phyloP scores from a whole-genome alignment of 1,140 invertebrate genomes.

The Campoletis sonorensis region DNA sequence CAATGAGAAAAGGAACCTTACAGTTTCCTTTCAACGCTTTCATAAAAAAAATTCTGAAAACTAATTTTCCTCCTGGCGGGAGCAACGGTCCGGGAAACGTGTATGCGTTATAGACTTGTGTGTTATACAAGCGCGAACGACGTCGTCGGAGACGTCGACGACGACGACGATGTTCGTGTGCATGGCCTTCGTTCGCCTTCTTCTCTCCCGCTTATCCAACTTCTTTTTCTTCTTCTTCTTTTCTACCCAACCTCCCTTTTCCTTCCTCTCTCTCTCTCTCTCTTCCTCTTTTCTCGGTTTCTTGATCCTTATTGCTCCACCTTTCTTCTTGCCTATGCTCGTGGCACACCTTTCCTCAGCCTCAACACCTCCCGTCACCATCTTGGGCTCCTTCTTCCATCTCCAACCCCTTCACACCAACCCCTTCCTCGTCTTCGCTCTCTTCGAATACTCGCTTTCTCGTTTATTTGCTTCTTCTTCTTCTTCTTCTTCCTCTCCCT shows the following conservation, averaged over 20 bases:
- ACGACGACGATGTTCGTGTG: slow-evolving; percentile 30
- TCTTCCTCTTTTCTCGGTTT: slow-evolving; percentile 43
- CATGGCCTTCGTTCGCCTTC: slow-evolving; percentile 41
- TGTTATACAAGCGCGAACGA: slow-evolving; percentile 40
- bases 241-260: slow-evolving; percentile 42
- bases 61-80: slow-evolving; percentile 71
- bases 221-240: slow-evolving; percentile 49
- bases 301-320: slow-evolving; percentile 30
- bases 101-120: slow-evolving; percentile 47
- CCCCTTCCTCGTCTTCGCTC: slow-evolving; percentile 42
- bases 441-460: slow-evolving; percentile 31
- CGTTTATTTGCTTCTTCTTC: slow-evolving; percentile 26
- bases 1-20: slow-evolving; percentile 75
- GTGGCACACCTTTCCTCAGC: slow-evolving; percentile 31
- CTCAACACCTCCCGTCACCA: slow-evolving; percentile 49
- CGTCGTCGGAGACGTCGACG: slow-evolving; percentile 24
- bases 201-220: slow-evolving; percentile 38
- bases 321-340: slow-evolving; percentile 32
- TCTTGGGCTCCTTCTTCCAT: slow-evolving; percentile 33
- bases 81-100: slow-evolving; percentile 52
- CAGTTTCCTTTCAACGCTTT: slow-evolving; percentile 73
- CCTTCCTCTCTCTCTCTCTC: slow-evolving; percentile 26
- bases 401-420: slow-evolving; percentile 28
- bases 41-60: slow-evolving; percentile 75
- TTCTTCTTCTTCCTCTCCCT: slow-evolving; percentile 8